Base-by-base conservation (phyloP, 2,113 vertebrate genomes). In the Urocolius indicus region DNA sequence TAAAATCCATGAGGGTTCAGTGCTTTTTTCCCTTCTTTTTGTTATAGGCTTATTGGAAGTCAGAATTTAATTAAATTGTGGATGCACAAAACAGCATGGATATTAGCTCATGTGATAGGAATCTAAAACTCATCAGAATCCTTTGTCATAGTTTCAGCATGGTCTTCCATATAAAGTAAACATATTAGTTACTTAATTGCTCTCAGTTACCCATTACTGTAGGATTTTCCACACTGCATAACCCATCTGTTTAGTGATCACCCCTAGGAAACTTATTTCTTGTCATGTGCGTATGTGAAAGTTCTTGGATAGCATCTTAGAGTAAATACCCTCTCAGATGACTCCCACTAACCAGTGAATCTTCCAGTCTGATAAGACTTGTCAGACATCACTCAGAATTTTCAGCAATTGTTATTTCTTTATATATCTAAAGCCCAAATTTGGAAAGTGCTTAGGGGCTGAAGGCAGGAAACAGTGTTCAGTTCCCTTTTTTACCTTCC, bases 61-160 rank as follows among this genome's bases (percentile, higher is more conserved):
- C 52, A 67, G 22, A 91, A 92, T 93, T 91, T 96, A 94, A 95
- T 86, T 87, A 90, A 94, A 85, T 48, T 87, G 51, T 83, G 69
- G 96, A 87, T 38, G 57, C 24, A 87, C 26, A 55, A 90, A 92
- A 27, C 15, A 79, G 17, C 1, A 3, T 9, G 81, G 26, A 54
- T 62, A 57, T 48, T 91, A 82, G 23, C 17, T 89, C 9, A 12
- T 65, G 45, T 76, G 54, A 46, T 17, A 78, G 8, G 19, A 95
- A 93, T 61, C 23, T 90, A 57, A 94, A 95, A 82, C 23, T 57
- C 7, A 65, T 75, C 55, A 18, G 46, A 81, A 90, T 12, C 9
- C 19, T 81, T 76, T 49, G 12, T 79, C 74, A 48, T 58, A 15
- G 5, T 80, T 84, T 62, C 13, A 15, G 13, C 34, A 36, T 67